Conservation (phyloP, 2,113 vertebrate species). For the Trichechus manatus region DNA sequence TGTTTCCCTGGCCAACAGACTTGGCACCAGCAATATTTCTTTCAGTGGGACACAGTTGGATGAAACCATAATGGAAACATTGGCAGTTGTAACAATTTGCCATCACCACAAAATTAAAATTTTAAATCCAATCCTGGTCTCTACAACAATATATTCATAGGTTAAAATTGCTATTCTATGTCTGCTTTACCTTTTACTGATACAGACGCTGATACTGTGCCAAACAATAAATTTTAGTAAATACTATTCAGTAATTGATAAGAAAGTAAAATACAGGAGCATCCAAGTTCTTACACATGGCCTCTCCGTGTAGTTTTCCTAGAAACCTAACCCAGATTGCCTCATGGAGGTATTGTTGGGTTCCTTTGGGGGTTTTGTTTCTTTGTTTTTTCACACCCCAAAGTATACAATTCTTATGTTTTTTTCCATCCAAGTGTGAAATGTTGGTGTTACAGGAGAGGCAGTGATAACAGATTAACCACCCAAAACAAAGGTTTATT, state of each 20-base stretch:
- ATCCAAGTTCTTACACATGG: neutral
- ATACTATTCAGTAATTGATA: neutral
- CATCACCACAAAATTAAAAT: neutral
- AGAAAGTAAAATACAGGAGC: neutral
- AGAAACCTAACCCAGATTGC: neutral
- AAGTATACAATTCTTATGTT: neutral
- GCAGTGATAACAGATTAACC: neutral
- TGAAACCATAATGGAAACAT: neutral
- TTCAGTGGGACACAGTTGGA: neutral
- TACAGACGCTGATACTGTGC: neutral
- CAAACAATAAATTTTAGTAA: neutral
- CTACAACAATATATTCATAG: neutral
- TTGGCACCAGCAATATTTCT: neutral
- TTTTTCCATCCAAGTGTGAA: neutral
- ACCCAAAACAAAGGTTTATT: neutral
- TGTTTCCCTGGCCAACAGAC: neutral
- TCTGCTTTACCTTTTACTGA: neutral
- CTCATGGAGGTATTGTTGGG: neutral
- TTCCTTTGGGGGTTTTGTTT: neutral
- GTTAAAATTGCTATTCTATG: neutral
- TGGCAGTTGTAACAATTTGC: neutral
- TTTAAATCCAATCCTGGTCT: neutral
- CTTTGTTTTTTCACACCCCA: neutral
- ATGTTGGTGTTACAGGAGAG: neutral
- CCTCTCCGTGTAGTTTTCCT: neutral